phyloP scores from a whole-genome alignment of 2,888 invertebrate genomes.

The Pseudococcus longispinus region DNA sequence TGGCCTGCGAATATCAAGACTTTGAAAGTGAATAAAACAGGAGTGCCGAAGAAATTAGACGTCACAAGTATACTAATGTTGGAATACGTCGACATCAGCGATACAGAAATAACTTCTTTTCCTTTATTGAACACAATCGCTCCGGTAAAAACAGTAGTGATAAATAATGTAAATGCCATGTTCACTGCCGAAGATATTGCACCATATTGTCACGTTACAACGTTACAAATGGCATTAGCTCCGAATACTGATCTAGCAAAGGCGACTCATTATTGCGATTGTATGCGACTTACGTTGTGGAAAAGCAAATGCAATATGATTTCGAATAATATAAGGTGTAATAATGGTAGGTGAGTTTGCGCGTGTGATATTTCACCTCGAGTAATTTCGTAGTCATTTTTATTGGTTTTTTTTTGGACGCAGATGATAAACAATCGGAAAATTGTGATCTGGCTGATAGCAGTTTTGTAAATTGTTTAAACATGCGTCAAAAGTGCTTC shows the following conservation, averaged over 20 bases:
- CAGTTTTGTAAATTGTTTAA: background rate
- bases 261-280: background rate
- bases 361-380: no score
- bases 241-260: background rate
- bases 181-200: background rate
- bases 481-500: background rate
- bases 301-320: background rate
- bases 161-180: background rate
- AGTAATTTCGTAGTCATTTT: background rate
- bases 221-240: background rate
- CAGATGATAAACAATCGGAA: no score
- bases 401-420: no score
- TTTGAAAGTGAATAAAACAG: background rate
- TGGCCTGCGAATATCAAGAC: background rate
- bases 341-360: background rate
- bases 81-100: background rate
- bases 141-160: background rate
- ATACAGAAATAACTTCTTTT: background rate
- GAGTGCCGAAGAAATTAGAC: background rate
- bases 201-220: background rate
- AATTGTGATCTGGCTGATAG: background rate
- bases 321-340: background rate
- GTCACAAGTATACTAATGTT: background rate
- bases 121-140: background rate
- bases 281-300: background rate